phyloP scores from a whole-genome alignment of 1,140 invertebrate species.

The Orius insidiosus region DNA sequence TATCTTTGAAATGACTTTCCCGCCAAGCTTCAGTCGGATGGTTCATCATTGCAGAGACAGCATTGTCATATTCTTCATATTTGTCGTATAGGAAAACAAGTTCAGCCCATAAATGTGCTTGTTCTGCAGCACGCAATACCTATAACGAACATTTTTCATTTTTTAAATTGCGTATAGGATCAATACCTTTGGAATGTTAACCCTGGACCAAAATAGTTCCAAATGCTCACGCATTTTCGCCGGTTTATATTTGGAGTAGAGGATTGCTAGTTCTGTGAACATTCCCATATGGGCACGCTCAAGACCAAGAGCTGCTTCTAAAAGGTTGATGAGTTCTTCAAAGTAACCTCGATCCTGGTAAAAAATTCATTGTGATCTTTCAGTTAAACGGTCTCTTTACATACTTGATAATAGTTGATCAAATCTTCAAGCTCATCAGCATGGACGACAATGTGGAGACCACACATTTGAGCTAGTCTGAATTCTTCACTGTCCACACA shows the following conservation, averaged over 20 bases:
- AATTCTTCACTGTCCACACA: conserved; percentile 98
- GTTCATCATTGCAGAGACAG: conserved; percentile 95
- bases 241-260: conserved; percentile 98
- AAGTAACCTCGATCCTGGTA: too few species aligned
- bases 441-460: conserved; percentile 96
- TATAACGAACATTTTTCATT: too few species aligned
- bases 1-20: conserved; percentile 98
- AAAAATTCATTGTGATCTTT: too few species aligned
- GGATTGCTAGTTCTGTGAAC: conserved; percentile 97
- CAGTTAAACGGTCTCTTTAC: too few species aligned
- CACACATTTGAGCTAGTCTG: conserved; percentile 95
- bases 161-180: too few species aligned
- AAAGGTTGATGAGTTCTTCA: conserved; percentile 86
- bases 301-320: conserved; percentile 89
- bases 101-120: conserved; percentile 96
- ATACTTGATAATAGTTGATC: conserved; percentile 93
- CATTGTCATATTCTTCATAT: conserved; percentile 99
- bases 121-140: conserved; percentile 89
- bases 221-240: conserved; percentile 97
- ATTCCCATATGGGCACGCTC: conserved; percentile 99
- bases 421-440: conserved; percentile 97
- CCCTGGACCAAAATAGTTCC: conserved; percentile 98
- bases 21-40: conserved; percentile 98
- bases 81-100: conserved; percentile 98
- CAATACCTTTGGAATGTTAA: conserved; percentile 99